Evolutionary conservation across 2,797 vertebrate genomes (phyloP).

Genomic region (Pantherophis vulpinus): DNA sequence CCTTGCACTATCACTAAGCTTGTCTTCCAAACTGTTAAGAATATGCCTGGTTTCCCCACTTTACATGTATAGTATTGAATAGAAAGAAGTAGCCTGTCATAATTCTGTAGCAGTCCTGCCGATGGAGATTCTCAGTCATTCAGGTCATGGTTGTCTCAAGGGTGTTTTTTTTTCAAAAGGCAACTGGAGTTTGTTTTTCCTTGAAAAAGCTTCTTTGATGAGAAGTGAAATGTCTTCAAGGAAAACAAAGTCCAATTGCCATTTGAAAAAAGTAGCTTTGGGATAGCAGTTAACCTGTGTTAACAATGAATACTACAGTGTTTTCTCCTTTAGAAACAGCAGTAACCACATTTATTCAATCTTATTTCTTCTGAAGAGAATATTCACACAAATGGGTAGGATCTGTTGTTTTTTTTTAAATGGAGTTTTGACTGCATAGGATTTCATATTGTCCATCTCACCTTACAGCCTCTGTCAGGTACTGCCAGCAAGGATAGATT

Average conservation of each 20-base stretch:
- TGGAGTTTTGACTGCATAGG: not conserved
- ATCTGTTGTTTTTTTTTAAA: not conserved
- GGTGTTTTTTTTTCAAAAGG: not conserved
- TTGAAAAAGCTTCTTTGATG: not conserved
- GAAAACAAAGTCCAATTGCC: not conserved
- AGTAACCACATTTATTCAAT: not conserved
- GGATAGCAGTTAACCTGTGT: not conserved
- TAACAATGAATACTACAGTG: not conserved
- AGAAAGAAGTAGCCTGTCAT: not conserved
- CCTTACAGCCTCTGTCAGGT: conserved; percentile 86
- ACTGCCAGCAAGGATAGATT: conserved; percentile 86
- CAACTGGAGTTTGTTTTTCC: not conserved
- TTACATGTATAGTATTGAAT: not conserved
- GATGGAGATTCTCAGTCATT: not conserved
- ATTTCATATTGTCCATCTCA: conserved; percentile 51
- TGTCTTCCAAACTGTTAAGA: not conserved
- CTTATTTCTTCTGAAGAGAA: not conserved
- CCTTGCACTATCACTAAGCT: not conserved
- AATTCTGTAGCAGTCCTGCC: not conserved
- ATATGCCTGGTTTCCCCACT: not conserved
- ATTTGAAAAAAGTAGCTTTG: not conserved
- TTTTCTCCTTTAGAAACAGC: not conserved
- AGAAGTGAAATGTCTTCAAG: not conserved
- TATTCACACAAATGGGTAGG: not conserved
- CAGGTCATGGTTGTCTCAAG: not conserved